phyloP scores from a whole-genome alignment of 2,888 invertebrate genomes.

The Buathra laborator region DNA sequence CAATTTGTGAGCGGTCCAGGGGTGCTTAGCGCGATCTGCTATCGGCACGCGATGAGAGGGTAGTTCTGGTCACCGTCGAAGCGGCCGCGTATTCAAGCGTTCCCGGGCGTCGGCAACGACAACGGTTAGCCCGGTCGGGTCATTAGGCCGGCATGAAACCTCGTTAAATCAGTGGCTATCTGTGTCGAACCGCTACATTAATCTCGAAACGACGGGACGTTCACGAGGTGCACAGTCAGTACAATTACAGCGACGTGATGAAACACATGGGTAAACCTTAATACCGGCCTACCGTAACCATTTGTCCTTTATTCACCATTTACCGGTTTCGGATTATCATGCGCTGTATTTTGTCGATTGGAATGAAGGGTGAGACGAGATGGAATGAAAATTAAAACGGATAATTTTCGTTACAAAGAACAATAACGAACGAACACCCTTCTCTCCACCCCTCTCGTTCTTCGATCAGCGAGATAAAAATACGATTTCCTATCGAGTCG shows the following conservation, averaged over 20 bases:
- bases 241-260: slow-evolving; percentile 31
- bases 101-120: slow-evolving; percentile 29
- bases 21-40: slow-evolving; percentile 45
- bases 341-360: not conserved
- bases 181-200: slow-evolving; percentile 50
- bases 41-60: not conserved
- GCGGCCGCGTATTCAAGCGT: slow-evolving; percentile 22
- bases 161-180: slow-evolving; percentile 59
- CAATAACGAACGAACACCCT: not conserved
- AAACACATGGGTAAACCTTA: slow-evolving; percentile 29
- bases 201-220: slow-evolving; percentile 23
- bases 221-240: slow-evolving; percentile 14
- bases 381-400: not conserved
- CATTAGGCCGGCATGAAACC: slow-evolving; percentile 45
- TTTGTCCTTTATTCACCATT: slow-evolving; percentile 6
- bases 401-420: not conserved
- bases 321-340: not conserved
- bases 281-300: not conserved
- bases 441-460: too few relatives aligned
- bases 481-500: too few relatives aligned
- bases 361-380: not conserved
- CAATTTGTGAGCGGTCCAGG: slow-evolving; percentile 42
- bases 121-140: slow-evolving; percentile 15
- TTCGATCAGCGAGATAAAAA: too few relatives aligned
- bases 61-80: not conserved